These are phyloP conservation scores for Tinea trinotella DNA, from an alignment of 2,888 invertebrate genomes.

Conservation along the genomic window DNA sequence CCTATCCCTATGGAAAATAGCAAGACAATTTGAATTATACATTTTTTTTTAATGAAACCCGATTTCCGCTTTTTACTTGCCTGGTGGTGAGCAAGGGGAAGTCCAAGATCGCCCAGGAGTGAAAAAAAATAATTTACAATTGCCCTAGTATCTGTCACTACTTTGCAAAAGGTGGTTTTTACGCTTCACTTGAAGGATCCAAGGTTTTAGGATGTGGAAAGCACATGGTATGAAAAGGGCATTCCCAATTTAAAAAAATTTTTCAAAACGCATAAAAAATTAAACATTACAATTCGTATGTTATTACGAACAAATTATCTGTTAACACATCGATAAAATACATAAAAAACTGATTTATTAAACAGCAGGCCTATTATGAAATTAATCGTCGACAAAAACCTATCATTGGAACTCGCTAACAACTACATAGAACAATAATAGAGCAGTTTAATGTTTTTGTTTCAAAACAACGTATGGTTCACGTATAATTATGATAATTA, in stretches of 20 bases:
- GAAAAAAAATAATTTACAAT: too few relatives aligned
- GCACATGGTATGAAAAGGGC: too few relatives aligned
- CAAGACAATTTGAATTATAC: too few relatives aligned
- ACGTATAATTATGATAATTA: neutral
- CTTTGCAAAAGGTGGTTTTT: too few relatives aligned
- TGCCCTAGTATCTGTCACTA: too few relatives aligned
- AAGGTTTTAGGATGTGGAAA: too few relatives aligned
- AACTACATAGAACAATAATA: neutral
- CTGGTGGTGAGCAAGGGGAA: too few relatives aligned
- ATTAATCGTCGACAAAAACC: neutral
- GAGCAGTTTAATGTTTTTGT: neutral
- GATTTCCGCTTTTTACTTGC: too few relatives aligned
- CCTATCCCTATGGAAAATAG: too few relatives aligned
- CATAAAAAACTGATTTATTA: neutral
- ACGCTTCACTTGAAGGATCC: too few relatives aligned
- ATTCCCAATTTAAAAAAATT: neutral
- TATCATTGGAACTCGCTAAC: neutral
- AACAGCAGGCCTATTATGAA: neutral
- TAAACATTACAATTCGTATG: neutral
- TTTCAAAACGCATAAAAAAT: neutral
- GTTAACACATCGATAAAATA: conserved; percentile 1
- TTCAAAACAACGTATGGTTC: conserved; percentile 2
- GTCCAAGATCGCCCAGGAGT: too few relatives aligned
- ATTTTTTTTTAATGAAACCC: too few relatives aligned
- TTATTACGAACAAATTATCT: neutral